Evolutionary conservation across 2,888 invertebrate species (phyloP), one percentile per base, ranked within the genome.

Genomic region (Gymnosoma rotundatum): DNA sequence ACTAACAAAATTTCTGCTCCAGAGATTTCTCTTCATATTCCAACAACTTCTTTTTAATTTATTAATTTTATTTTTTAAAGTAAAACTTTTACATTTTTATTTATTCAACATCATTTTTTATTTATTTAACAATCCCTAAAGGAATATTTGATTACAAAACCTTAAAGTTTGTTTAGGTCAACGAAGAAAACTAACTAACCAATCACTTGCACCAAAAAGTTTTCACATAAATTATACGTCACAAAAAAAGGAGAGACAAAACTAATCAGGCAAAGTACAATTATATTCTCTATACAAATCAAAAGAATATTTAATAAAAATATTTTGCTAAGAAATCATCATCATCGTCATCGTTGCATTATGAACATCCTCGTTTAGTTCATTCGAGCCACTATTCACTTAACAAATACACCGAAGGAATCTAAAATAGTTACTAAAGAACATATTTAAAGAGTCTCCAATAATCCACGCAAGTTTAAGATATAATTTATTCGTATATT

Each of bases 81-180:
- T 18, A 52, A 52, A 54, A 38, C 1, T 32, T 36, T 0, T 25
- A 10, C 18, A 42, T 61, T 61, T 52, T 14, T 61, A 69, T 69
- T 69, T 69, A 78, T 63, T 63, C 36, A 50, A 42, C 64, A 50
- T 25, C 4, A 25, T 25, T 61, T 61, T 52, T 14, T 61, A 69
- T 69, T 69, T 69, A 78, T 63, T 54, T 48, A 50, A 42, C 64
- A 50, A 63, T 70, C 14, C n/a, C 64, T 60, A 14, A 72, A 38
- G 21, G 69, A 74, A 75, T 81, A 81, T 75, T 81, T 81, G 81
- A 75, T 75, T 75, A 50, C 25, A 54, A 75, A 81, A 75, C 75
- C 69, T 75, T 64, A 16, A 42, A 64, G 58, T 81, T 75, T 81
- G 69, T 52, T 75, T 64, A 64, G 75, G 70, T 75, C 75, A 75